Base-by-base conservation (phyloP, 1,140 invertebrate genomes). In the Drosophila prosaltans region DNA sequence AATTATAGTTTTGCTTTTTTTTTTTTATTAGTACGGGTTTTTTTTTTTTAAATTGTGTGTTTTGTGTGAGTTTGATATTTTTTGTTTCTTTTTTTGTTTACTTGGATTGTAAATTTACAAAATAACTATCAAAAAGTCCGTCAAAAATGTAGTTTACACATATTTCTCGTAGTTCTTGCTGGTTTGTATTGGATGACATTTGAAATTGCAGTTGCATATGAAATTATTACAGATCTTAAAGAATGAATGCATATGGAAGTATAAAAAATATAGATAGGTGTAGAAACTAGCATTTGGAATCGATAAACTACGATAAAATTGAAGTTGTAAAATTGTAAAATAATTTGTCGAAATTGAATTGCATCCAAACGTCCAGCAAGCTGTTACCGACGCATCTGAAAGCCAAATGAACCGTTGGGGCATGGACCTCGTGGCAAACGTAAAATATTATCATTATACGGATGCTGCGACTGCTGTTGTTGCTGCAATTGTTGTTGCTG, bases 351-450 rank as follows among this genome's bases (percentile, higher is more conserved):
- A 75, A 76, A 30, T 45, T 36, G 41, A 43, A 32, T 48, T 16
- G 41, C 21, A 45, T 51, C 24, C 41, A 24, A 32, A 11, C 41
- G 57, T 40, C 28, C 28, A 39, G 66, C 54, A 71, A 43, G 57
- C 80, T 90, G 94, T 94, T 94, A 94, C 94, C 94, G 94, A 69
- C 92, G 91, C 80, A 93, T 80, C 75, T 93, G 88, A 75, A 94
- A 94, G 48, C 94, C 94, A 90, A 93, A 93, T 32, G 93, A 93
- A 26, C 94, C 94, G 71, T 94, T 94, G 3, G 94, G 94, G 3
- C 94, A 93, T 62, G 94, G 94, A 10, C 94, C 93, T 59, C 93
- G 82, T 2, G 94, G 94, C 32, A 93, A 86, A 40, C 94, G 86
- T 67, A 94, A 92, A 16, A 94, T 91, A 39, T 93, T 92, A n/a